Conservation (phyloP, 2,113 vertebrate species). For the Odontophorus gujanensis region DNA sequence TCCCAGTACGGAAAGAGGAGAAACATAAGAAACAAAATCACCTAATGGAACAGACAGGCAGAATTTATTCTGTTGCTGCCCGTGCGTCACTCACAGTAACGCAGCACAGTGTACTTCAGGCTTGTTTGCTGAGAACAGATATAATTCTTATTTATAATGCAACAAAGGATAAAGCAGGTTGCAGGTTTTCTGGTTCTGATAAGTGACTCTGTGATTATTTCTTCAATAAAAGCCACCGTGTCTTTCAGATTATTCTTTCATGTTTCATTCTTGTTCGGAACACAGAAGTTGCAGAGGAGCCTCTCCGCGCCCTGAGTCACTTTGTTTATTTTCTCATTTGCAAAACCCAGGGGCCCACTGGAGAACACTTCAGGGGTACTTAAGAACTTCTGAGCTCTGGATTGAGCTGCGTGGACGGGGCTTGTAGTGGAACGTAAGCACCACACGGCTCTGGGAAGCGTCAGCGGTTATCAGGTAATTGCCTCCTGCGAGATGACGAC, state of each 20-base stretch:
- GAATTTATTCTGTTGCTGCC: slow-evolving; percentile 12
- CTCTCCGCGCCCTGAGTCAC: neutral
- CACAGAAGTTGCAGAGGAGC: neutral
- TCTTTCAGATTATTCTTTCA: slow-evolving; percentile 43
- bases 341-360: neutral
- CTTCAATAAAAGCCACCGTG: slow-evolving; percentile 17
- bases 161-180: slow-evolving; percentile 56
- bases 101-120: neutral
- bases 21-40: neutral
- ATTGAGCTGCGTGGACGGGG: neutral
- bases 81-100: neutral
- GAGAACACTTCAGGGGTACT: slow-evolving; percentile 10
- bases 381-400: neutral
- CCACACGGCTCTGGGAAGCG: neutral
- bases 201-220: slow-evolving; percentile 54
- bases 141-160: slow-evolving; percentile 69
- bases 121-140: slow-evolving; percentile 53
- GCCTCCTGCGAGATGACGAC: neutral
- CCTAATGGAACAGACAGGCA: slow-evolving; percentile 34
- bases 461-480: slow-evolving; percentile 31
- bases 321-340: slow-evolving; percentile 43
- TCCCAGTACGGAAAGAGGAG: neutral
- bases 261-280: slow-evolving; percentile 30
- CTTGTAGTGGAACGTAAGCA: neutral
- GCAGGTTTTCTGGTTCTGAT: slow-evolving; percentile 21